These are phyloP conservation scores for Melanchra persicariae DNA, from an alignment of 2,888 invertebrate species.

Conservation along the genomic window DNA sequence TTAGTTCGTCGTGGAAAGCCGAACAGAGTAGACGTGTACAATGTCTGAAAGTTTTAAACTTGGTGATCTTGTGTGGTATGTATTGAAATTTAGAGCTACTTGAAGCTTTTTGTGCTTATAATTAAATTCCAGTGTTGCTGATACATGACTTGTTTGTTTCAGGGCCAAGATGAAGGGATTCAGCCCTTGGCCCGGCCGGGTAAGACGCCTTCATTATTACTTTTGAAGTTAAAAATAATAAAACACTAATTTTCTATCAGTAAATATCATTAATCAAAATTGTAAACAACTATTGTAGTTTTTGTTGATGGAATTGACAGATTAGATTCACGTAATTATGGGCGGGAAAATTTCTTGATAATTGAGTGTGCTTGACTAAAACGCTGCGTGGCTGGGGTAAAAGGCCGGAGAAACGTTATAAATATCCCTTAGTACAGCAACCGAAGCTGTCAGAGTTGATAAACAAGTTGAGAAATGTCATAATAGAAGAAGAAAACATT, in stretches of 20 bases:
- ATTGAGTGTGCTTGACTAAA: slow-evolving; percentile 62
- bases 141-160: slow-evolving; percentile 82
- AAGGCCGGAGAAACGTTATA: slow-evolving; percentile 18
- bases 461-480: slow-evolving; percentile 41
- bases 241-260: slow-evolving; percentile 27
- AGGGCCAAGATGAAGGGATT: slow-evolving; percentile 99
- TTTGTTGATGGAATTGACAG: slow-evolving; percentile 64
- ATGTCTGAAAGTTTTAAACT: slow-evolving; percentile 88
- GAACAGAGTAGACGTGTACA: slow-evolving; percentile 73
- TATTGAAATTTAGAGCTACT: slow-evolving; percentile 70
- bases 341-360: slow-evolving; percentile 79
- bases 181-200: slow-evolving; percentile 99
- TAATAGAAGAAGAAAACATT: slow-evolving; percentile 53
- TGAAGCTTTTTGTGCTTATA: slow-evolving; percentile 80
- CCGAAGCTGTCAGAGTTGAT: slow-evolving; percentile 11
- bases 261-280: slow-evolving; percentile 32
- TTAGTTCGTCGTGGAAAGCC: slow-evolving; percentile 87
- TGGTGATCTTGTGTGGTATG: slow-evolving; percentile 91
- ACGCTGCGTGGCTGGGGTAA: slow-evolving; percentile 55
- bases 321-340: slow-evolving; percentile 59
- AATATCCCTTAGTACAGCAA: neutral
- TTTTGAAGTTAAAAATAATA: slow-evolving; percentile 54
- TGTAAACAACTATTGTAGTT: slow-evolving; percentile 50
- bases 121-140: slow-evolving; percentile 52
- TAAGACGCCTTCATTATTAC: slow-evolving; percentile 91